A percentile compares a stretch with the other conserved stretches of the same genome.
phyloP scores from a whole-genome alignment of 2,888 invertebrate genomes.

The Dromius quadrimaculatus region DNA sequence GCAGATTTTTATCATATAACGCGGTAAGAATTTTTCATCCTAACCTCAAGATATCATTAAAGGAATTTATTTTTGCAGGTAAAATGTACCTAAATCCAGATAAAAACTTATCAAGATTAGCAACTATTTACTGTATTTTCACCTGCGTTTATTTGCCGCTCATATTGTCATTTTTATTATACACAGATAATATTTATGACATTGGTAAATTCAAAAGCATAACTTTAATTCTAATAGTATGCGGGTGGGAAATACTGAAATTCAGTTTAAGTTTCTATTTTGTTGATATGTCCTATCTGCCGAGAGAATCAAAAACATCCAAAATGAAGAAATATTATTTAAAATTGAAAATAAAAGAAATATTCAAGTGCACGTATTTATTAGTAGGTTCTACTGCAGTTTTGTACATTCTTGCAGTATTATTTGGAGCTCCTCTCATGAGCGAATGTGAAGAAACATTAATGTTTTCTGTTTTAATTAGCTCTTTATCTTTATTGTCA shows the following conservation, averaged over 20 bases:
- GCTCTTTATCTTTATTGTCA: constrained; percentile 74
- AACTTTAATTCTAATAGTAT: constrained; percentile 63
- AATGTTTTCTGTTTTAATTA: constrained; percentile 74
- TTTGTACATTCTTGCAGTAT: constrained; percentile 73
- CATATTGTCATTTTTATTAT: constrained; percentile 70
- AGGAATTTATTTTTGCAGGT: neutral
- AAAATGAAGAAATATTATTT: constrained; percentile 63
- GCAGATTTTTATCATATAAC: no score
- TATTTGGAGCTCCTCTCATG: constrained; percentile 78
- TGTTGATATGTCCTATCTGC: constrained; percentile 56
- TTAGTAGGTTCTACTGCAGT: constrained; percentile 67
- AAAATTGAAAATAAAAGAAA: constrained; percentile 68
- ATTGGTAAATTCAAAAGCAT: constrained; percentile 70
- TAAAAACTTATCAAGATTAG: constrained; percentile 29
- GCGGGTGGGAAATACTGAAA: constrained; percentile 71
- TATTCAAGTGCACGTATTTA: constrained; percentile 68
- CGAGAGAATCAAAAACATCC: constrained; percentile 53
- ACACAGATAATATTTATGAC: constrained; percentile 71
- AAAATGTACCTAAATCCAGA: constrained; percentile 38
- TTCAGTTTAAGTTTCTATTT: constrained; percentile 61
- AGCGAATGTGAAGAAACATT: constrained; percentile 76
- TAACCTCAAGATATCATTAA: neutral
- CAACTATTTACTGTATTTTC: constrained; percentile 69
- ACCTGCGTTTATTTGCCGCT: constrained; percentile 75
- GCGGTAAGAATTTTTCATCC: no score